Percentiles rank a stretch among this genome's conserved stretches.
Conservation (phyloP, 2,113 vertebrate species). For the Ascaphus truei region DNA sequence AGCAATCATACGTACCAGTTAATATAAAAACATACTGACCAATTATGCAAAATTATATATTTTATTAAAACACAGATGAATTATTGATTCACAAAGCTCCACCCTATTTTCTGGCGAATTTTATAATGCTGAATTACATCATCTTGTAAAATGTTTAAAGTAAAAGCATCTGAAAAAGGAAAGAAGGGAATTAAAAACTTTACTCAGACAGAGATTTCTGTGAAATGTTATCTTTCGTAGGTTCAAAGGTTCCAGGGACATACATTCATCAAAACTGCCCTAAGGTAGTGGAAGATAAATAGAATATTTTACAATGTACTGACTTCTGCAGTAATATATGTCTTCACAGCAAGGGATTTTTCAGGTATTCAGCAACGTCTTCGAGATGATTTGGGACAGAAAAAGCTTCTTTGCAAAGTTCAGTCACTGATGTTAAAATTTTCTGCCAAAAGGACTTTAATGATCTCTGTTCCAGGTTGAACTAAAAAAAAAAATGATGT, state of each 20-base stretch:
- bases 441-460: conserved; percentile 70
- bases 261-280: conserved; percentile 75
- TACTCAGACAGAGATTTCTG: conserved; percentile 62
- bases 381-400: conserved; percentile 72
- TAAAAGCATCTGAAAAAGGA: background rate
- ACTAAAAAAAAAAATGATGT: conserved; percentile 58
- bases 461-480: conserved; percentile 71
- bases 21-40: no score
- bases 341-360: conserved; percentile 74
- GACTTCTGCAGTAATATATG: conserved; percentile 69
- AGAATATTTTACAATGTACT: conserved; percentile 78
- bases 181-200: conserved; percentile 64
- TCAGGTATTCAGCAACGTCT: conserved; percentile 78
- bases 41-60: no score
- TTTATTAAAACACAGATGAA: no score
- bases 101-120: no score
- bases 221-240: conserved; percentile 77
- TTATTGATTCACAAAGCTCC: no score
- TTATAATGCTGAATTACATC: no score
- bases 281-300: conserved; percentile 73
- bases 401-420: conserved; percentile 67
- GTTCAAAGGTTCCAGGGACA: conserved; percentile 77
- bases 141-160: no score
- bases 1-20: no score
- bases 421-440: conserved; percentile 75